Evolutionary conservation across 2,888 invertebrate genomes (phyloP), one percentile per base, ranked within the genome.

Genomic region (Hemicrepidius hirtus): DNA sequence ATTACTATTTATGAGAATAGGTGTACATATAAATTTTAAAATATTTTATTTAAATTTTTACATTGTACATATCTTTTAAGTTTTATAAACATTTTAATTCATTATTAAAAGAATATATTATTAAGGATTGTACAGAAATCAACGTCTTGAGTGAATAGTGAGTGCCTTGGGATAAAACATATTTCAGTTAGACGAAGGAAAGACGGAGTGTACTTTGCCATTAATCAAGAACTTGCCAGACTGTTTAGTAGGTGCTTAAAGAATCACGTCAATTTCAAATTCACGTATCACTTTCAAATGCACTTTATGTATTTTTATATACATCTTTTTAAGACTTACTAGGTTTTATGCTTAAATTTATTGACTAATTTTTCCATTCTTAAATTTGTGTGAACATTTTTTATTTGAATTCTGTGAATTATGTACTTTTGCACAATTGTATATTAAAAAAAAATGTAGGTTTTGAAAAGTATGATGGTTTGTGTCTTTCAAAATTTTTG

Each of bases 211-310:
- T 44, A 55, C 13, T 68, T 72, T 72, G 72, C 72, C 72, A 68
- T 72, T 72, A 49, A 50, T 68, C n/a, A 40, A 57, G 60, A 66
- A 70, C 73, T 73, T 73, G 73, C 73, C 73, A 70, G 68, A 73
- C 64, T 67, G 49, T 18, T 59, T n/a, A 64, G 53, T 62, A 63
- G 72, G 73, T 73, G 72, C 72, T 72, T 37, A 64, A 60, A 63
- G 49, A 20, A 12, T 60, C 67, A 71, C 59, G 59, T 71, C 53
- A 66, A 40, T 66, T 66, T 70, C 21, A 60, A 44, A 32, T 40
- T 62, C 57, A 53, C 46, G 28, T 57, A 46, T 72, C 66, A 44
- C 32, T 28, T 63, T 13, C 24, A 41, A 71, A 41, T 68, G 68
- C 67, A 68, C 72, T 65, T 71, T 44, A 41, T 68, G 57, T 72